Base-by-base conservation (phyloP, 2,888 invertebrate species). In the Drosophila mimica region DNA sequence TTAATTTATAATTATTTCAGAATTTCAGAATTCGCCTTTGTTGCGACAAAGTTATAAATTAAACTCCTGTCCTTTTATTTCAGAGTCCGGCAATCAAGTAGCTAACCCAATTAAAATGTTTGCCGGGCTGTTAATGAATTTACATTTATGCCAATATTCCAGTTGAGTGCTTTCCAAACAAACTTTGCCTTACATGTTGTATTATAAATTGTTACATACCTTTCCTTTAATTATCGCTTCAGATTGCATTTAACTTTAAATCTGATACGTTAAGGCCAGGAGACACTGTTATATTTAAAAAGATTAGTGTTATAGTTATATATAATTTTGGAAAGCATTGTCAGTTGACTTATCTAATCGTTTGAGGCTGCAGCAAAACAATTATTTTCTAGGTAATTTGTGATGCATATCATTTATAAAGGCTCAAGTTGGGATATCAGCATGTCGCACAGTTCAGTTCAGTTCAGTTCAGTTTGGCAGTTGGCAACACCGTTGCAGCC, bases 331-430 rank as follows among this genome's bases (percentile, higher is more conserved):
- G 40, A 40, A 40, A 40, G 9, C n/a, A 40, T 11, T 40, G 40
- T 40, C n/a, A 9, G 11, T 11, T 9, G n/a, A 8, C n/a, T 49
- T 20, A 52, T 25, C 25, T 0, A 4, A 5, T 15, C 6, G 52
- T 33, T 34, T 36, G 17, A 54, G 38, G 31, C 43, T 9, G 43
- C 2, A n/a, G 13, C 15, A 25, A 15, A 33, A 36, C 40, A 54
- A 28, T 15, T n/a, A 6, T n/a, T 13, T 20, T 40, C 53, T 56
- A 58, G 31, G 58, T 74, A 79, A 89, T 79, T 83, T 76, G 58
- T 49, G 53, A 46, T 66, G 74, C 72, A 58, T 74, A 58, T 74
- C 75, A 79, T 82, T 60, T 64, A 74, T 73, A 34, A 65, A 25
- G 28, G 48, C 54, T 46, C 33, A 53, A 57, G 53, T 49, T 40